A percentile compares a stretch with the other conserved stretches of the same genome.
Evolutionary conservation across 2,888 invertebrate genomes (phyloP).

Genomic region (Diadromus collaris): DNA sequence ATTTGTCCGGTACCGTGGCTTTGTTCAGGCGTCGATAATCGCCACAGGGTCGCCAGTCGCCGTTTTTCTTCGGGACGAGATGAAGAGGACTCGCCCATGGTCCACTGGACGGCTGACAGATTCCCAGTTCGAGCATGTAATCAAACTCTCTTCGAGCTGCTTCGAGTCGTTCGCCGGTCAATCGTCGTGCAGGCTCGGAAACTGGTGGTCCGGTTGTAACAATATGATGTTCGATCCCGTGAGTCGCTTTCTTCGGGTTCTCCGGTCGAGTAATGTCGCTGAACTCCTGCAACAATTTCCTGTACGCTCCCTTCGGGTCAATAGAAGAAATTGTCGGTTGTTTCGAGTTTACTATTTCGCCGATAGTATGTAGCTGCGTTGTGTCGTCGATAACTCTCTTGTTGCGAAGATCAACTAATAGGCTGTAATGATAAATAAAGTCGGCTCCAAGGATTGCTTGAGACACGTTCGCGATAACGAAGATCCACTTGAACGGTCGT

Average conservation of each 20-base stretch:
- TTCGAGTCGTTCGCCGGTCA: constrained; percentile 9
- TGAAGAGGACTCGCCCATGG: constrained; percentile 40
- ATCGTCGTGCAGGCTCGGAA: constrained; percentile 16
- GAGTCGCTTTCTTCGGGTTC: background rate
- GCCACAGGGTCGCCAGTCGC: constrained; percentile 40
- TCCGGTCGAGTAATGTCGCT: background rate
- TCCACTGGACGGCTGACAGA: constrained; percentile 26
- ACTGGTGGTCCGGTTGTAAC: constrained; percentile 25
- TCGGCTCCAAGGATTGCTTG: constrained; percentile 33
- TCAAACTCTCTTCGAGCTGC: constrained; percentile 19
- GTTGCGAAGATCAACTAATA: constrained; percentile 21
- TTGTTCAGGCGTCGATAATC: constrained; percentile 34
- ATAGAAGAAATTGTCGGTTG: constrained; percentile 48
- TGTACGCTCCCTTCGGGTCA: constrained; percentile 9
- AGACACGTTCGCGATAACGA: constrained; percentile 27
- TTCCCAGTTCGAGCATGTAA: constrained; percentile 20
- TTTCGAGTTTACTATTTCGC: background rate
- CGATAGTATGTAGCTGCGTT: background rate
- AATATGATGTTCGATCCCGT: constrained; percentile 52
- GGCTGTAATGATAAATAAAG: background rate
- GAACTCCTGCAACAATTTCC: constrained; percentile 10
- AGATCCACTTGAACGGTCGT: constrained; percentile 23
- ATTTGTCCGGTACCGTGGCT: constrained; percentile 13
- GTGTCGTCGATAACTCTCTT: background rate
- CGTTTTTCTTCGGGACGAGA: constrained; percentile 21